Evolutionary conservation across 2,888 invertebrate species (phyloP).

Genomic region (Tiliacea citrago): DNA sequence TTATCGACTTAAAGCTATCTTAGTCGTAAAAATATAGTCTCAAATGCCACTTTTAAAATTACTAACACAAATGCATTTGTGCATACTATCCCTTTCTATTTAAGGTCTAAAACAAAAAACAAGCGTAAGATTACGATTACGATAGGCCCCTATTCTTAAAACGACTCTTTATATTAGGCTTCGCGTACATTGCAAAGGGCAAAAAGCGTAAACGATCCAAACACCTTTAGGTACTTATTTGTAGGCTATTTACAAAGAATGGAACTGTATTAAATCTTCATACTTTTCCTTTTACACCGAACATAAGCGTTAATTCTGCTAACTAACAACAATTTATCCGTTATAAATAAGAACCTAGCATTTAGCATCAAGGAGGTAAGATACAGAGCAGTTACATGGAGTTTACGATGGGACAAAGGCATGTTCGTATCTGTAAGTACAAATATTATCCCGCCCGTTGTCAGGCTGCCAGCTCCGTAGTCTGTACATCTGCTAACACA

Average conservation of each 20-base stretch:
- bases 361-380: constrained; percentile 16
- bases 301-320: constrained; percentile 34
- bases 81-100: constrained; percentile 33
- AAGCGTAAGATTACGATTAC: constrained; percentile 18
- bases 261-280: constrained; percentile 59
- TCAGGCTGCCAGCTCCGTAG: constrained; percentile 48
- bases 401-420: constrained; percentile 45
- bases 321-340: constrained; percentile 47
- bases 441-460: constrained; percentile 47
- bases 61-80: constrained; percentile 24
- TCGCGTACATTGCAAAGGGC: constrained; percentile 23
- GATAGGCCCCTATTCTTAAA: constrained; percentile 31
- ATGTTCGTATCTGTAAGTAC: constrained; percentile 43
- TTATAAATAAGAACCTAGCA: constrained; percentile 31
- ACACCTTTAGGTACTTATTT: constrained; percentile 60
- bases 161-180: constrained; percentile 15
- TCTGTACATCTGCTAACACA: constrained; percentile 52
- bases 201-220: constrained; percentile 20
- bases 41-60: constrained; percentile 25
- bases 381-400: constrained; percentile 27
- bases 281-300: constrained; percentile 34
- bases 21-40: constrained; percentile 8
- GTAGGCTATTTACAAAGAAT: constrained; percentile 47
- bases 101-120: constrained; percentile 19
- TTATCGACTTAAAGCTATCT: too few species aligned